Percentiles rank a stretch among this genome's conserved stretches.
Evolutionary conservation across 2,888 invertebrate genomes (phyloP).

Genomic region (Lasioglossum leucozonium): DNA sequence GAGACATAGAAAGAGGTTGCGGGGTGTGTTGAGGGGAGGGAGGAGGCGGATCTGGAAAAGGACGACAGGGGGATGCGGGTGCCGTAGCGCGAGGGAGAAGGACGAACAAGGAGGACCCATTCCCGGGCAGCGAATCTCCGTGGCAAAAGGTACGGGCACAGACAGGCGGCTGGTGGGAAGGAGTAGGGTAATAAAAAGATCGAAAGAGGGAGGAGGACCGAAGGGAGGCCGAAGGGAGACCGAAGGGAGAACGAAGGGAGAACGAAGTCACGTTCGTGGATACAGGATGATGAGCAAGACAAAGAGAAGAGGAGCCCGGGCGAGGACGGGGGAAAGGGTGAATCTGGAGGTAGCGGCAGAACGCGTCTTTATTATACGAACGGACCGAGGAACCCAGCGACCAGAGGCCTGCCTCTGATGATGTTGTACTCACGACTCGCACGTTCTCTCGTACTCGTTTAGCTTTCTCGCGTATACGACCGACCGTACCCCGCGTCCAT

Average conservation of each 20-base stretch:
- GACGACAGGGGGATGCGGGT: constrained; percentile 50
- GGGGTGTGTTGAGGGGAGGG: constrained; percentile 21
- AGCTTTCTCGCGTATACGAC: constrained; percentile 65
- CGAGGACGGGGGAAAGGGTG: constrained; percentile 50
- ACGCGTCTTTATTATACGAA: constrained; percentile 83
- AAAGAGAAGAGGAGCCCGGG: constrained; percentile 11
- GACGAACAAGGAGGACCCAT: constrained; percentile 54
- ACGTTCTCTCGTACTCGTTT: constrained; percentile 72
- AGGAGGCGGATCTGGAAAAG: constrained; percentile 42
- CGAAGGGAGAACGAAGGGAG: background rate
- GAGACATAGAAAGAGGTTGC: constrained; percentile 61
- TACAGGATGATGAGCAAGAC: constrained; percentile 14
- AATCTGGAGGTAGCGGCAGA: constrained; percentile 72
- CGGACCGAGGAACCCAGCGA: constrained; percentile 77
- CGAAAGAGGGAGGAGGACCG: constrained; percentile 1
- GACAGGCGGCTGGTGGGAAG: constrained; percentile 35
- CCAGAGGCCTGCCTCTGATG: constrained; percentile 77
- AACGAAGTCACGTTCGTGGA: constrained; percentile 3
- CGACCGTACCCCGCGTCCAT: constrained; percentile 43
- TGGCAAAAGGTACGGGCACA: constrained; percentile 51
- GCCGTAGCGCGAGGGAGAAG: constrained; percentile 42
- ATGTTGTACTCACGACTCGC: constrained; percentile 79
- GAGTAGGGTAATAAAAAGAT: constrained; percentile 43
- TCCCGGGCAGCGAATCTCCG: constrained; percentile 52
- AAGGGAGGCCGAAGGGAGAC: background rate